These are phyloP conservation scores for Leptinotarsa peninsularis DNA, from an alignment of 2,888 invertebrate species.

Conservation along the genomic window DNA sequence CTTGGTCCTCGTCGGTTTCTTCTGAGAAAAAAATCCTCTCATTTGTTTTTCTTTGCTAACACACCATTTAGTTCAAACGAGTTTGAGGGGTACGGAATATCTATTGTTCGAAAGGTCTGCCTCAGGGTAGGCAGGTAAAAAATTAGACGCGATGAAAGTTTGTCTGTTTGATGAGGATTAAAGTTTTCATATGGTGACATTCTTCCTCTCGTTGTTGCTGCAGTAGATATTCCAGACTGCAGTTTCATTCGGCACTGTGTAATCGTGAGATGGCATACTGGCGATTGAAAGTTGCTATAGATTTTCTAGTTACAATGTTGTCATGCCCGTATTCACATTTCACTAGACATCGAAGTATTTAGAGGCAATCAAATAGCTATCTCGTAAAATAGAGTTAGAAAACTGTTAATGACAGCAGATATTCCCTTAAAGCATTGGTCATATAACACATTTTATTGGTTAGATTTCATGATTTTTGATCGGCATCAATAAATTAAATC, in stretches of 20 bases:
- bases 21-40: background rate
- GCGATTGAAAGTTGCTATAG: background rate
- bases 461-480: no score
- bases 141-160: constrained; percentile 19
- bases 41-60: background rate
- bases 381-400: no score
- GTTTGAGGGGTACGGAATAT: constrained; percentile 1
- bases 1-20: no score
- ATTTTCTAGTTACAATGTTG: background rate
- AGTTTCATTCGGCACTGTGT: background rate
- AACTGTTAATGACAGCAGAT: no score
- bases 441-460: no score
- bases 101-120: background rate
- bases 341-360: no score
- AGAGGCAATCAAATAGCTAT: no score
- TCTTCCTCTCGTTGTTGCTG: background rate
- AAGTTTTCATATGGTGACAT: constrained; percentile 1
- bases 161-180: constrained; percentile 5
- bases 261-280: background rate
- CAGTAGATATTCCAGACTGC: background rate
- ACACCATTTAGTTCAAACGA: background rate
- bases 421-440: no score
- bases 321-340: no score
- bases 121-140: constrained; percentile 7
- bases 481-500: no score